A percentile compares a stretch with the other conserved stretches of the same genome.
Evolutionary conservation across 2,113 vertebrate genomes (phyloP).

Genomic region (Zosterops borbonicus): DNA sequence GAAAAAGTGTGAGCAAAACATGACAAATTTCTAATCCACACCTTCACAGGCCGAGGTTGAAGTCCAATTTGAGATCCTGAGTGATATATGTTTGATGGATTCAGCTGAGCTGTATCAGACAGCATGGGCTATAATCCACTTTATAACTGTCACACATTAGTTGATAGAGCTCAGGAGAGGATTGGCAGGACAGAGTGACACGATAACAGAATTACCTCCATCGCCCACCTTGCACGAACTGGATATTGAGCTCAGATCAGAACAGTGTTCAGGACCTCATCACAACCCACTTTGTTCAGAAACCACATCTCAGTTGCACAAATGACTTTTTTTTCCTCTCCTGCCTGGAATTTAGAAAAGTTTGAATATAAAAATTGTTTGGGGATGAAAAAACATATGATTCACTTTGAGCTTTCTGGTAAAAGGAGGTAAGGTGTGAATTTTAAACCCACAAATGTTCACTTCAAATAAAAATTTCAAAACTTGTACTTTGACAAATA

Average conservation of each 20-base stretch:
- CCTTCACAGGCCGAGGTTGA: background rate
- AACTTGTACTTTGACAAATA: background rate
- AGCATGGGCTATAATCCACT: constrained; percentile 13
- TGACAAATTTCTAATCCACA: background rate
- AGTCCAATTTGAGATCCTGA: constrained; percentile 10
- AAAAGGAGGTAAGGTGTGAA: background rate
- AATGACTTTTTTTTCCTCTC: background rate
- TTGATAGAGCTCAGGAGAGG: background rate
- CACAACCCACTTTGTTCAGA: background rate
- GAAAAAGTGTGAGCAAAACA: background rate
- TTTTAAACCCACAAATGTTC: background rate
- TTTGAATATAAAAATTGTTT: background rate
- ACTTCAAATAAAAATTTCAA: background rate
- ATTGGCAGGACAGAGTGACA: background rate
- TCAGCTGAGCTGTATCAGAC: background rate
- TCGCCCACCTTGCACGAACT: background rate
- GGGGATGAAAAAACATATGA: background rate
- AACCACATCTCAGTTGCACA: background rate
- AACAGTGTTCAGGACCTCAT: background rate
- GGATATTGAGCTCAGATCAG: background rate
- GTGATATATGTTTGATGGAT: constrained; percentile 4
- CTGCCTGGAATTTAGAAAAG: background rate
- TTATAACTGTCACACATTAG: constrained; percentile 31
- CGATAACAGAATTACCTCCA: background rate
- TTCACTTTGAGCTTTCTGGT: background rate